A percentile compares a stretch with the other conserved stretches of the same genome.
These are phyloP conservation scores for Ceratoteleas bidentatus DNA, from an alignment of 1,140 invertebrate species.

Conservation along the genomic window DNA sequence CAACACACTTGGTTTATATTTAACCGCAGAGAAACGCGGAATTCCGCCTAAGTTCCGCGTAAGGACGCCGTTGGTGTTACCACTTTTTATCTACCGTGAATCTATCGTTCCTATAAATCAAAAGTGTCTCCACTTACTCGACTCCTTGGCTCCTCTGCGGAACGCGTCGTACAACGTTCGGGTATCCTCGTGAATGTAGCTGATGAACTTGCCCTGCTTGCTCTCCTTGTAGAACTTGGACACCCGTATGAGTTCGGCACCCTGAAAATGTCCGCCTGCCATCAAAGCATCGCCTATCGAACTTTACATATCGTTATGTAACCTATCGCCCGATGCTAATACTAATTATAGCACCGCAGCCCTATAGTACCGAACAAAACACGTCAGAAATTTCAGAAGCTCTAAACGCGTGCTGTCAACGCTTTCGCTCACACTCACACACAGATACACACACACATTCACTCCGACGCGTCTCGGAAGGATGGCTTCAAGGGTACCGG, in stretches of 20 bases:
- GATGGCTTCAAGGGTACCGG: neutral
- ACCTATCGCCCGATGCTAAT: constrained; percentile 41
- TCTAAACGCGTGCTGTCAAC: constrained; percentile 30
- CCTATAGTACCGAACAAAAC: constrained; percentile 52
- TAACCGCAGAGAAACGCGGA: constrained; percentile 63
- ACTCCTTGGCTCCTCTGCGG: constrained; percentile 94
- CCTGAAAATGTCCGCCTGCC: constrained; percentile 83
- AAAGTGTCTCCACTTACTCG: constrained; percentile 94
- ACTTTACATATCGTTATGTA: constrained; percentile 33
- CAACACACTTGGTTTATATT: constrained; percentile 61
- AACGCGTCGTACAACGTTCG: constrained; percentile 95
- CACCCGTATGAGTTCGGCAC: constrained; percentile 92
- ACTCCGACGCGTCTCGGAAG: neutral
- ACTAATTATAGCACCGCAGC: constrained; percentile 64
- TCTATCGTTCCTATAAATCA: neutral
- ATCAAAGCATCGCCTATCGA: constrained; percentile 44
- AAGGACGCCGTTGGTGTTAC: constrained; percentile 42
- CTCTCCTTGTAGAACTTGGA: constrained; percentile 96
- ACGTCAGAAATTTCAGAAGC: constrained; percentile 38
- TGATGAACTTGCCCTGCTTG: constrained; percentile 93
- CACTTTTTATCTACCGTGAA: constrained; percentile 51
- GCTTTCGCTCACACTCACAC: constrained; percentile 6
- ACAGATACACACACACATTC: neutral
- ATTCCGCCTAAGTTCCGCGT: constrained; percentile 51
- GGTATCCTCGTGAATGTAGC: constrained; percentile 92